phyloP scores from a whole-genome alignment of 2,113 vertebrate species.

The Morone saxatilis region DNA sequence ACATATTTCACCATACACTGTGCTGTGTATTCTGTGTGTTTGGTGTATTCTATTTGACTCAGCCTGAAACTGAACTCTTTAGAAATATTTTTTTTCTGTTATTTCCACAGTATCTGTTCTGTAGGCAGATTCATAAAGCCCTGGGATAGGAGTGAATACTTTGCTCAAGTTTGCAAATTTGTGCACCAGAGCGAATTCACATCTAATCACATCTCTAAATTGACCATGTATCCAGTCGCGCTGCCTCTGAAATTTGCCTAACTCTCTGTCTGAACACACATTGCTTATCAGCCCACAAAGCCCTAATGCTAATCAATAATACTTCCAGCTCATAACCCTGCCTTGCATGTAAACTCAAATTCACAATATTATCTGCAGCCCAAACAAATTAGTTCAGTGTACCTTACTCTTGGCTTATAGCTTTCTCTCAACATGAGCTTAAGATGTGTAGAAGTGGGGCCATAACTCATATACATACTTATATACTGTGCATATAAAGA shows the following conservation, averaged over 20 bases:
- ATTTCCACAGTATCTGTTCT: neutral
- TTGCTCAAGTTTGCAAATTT: neutral
- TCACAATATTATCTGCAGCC: neutral
- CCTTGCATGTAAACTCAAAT: neutral
- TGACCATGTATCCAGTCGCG: neutral
- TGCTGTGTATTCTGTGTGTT: neutral
- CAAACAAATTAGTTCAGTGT: conserved; percentile 3
- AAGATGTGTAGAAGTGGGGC: neutral
- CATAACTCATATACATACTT: neutral
- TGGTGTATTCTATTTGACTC: neutral
- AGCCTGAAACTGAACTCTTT: neutral
- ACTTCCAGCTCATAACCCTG: neutral
- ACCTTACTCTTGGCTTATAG: neutral
- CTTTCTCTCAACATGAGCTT: neutral
- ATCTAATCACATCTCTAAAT: neutral
- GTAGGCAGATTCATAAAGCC: neutral
- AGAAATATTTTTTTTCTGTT: too few species aligned
- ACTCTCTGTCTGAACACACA: neutral
- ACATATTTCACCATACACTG: too few species aligned
- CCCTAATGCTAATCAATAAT: neutral
- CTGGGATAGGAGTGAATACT: neutral
- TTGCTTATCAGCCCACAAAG: neutral
- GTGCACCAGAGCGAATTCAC: neutral
- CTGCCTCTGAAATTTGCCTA: neutral
- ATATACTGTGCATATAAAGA: neutral